phyloP scores from a whole-genome alignment of 2,797 vertebrate species.

The Amniataba percoides region DNA sequence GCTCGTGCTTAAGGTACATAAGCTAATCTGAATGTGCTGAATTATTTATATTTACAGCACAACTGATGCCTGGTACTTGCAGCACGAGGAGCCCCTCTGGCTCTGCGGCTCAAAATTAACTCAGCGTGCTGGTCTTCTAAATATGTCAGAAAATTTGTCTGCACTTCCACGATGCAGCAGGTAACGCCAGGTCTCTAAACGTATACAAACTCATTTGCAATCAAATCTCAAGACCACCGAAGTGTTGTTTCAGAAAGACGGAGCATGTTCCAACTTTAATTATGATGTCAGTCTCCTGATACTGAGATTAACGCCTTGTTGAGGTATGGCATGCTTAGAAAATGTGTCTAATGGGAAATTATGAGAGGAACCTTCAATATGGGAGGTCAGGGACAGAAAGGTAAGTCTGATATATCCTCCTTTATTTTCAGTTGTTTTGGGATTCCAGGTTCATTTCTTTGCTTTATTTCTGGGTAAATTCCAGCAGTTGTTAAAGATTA shows the following conservation, averaged over 20 bases:
- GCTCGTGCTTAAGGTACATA: slow-evolving; percentile 91
- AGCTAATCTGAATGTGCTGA: slow-evolving; percentile 93
- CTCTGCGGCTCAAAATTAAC: slow-evolving; percentile 41
- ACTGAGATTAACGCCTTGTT: slow-evolving; percentile 55
- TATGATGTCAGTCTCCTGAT: slow-evolving; percentile 53
- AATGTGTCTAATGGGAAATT: slow-evolving; percentile 39
- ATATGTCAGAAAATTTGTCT: not conserved
- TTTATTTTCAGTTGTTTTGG: slow-evolving; percentile 1
- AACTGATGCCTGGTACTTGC: slow-evolving; percentile 51
- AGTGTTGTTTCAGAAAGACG: not conserved
- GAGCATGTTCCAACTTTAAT: slow-evolving; percentile 11
- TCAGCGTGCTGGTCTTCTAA: slow-evolving; percentile 5
- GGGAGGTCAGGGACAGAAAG: slow-evolving; percentile 8
- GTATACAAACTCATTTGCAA: not conserved
- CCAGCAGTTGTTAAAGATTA: not conserved
- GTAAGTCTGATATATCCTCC: not conserved
- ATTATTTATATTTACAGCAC: slow-evolving; percentile 91
- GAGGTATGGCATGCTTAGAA: slow-evolving; percentile 30
- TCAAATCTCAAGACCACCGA: not conserved
- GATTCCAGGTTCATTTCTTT: slow-evolving; percentile 11
- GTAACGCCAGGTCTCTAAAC: not conserved
- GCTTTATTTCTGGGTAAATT: slow-evolving; percentile 3
- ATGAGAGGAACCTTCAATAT: slow-evolving; percentile 24
- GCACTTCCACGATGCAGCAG: not conserved
- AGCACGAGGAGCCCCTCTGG: slow-evolving; percentile 43